These are phyloP conservation scores for Cataglyphis albicans DNA, from an alignment of 2,888 invertebrate genomes.

Conservation along the genomic window DNA sequence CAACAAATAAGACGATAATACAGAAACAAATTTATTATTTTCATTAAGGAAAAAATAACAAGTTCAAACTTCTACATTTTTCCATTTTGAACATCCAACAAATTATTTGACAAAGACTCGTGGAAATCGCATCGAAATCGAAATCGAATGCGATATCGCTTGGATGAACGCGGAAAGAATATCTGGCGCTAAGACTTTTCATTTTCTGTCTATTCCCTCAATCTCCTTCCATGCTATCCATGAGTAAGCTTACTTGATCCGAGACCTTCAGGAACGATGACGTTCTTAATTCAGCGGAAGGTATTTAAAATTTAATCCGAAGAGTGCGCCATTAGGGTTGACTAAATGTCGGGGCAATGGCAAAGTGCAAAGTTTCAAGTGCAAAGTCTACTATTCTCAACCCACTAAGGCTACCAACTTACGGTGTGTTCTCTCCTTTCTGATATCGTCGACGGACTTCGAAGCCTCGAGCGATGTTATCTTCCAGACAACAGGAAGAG, in stretches of 20 bases:
- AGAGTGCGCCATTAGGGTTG: slow-evolving; percentile 81
- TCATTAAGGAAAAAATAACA: not conserved
- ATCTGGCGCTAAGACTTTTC: slow-evolving; percentile 18
- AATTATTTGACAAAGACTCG: slow-evolving; percentile 12
- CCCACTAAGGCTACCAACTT: slow-evolving; percentile 55
- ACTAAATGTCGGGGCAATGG: slow-evolving; percentile 76
- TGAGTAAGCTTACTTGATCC: slow-evolving; percentile 21
- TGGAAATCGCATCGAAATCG: slow-evolving; percentile 20
- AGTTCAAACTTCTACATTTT: not conserved
- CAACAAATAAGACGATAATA: not conserved
- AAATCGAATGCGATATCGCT: slow-evolving; percentile 5
- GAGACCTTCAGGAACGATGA: slow-evolving; percentile 58
- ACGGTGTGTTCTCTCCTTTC: slow-evolving; percentile 53
- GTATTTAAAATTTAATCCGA: slow-evolving; percentile 82
- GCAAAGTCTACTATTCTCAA: slow-evolving; percentile 80
- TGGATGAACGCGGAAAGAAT: slow-evolving; percentile 16
- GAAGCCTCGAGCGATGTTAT: slow-evolving; percentile 71
- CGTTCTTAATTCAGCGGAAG: slow-evolving; percentile 77
- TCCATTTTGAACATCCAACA: not conserved
- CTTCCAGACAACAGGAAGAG: slow-evolving; percentile 83
- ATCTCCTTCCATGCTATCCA: not conserved
- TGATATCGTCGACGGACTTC: slow-evolving; percentile 67
- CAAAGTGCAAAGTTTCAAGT: slow-evolving; percentile 81
- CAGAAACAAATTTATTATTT: not conserved
- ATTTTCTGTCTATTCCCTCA: slow-evolving; percentile 36